These are phyloP conservation scores for Sylvietta virens DNA, from an alignment of 2,113 vertebrate species.

Conservation along the genomic window DNA sequence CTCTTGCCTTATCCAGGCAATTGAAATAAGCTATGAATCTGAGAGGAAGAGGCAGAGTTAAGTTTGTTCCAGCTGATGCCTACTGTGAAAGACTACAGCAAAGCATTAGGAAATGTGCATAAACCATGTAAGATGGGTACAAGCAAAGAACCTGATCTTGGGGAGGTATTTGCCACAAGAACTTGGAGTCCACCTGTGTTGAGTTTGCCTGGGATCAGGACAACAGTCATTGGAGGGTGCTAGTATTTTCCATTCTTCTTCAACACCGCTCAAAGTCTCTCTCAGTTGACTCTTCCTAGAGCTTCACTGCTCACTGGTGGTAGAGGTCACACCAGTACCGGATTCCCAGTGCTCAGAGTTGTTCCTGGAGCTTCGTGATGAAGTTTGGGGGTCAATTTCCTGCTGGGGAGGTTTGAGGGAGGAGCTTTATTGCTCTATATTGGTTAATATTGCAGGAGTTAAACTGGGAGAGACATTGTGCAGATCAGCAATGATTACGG, in stretches of 20 bases:
- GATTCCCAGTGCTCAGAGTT: neutral
- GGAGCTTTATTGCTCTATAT: neutral
- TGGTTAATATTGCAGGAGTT: neutral
- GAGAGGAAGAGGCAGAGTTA: neutral
- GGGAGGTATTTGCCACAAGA: neutral
- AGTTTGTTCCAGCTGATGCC: neutral
- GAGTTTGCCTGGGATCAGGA: neutral
- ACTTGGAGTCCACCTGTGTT: rapidly evolving
- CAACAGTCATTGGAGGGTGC: neutral
- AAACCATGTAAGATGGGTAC: neutral
- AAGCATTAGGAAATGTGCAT: neutral
- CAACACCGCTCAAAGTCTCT: rapidly evolving
- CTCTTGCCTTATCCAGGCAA: neutral
- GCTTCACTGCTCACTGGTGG: neutral
- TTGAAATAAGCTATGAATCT: neutral
- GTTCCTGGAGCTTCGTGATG: rapidly evolving
- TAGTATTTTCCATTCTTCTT: neutral
- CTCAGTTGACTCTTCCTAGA: neutral
- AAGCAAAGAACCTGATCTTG: neutral
- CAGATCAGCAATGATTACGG: neutral
- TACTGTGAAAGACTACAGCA: neutral
- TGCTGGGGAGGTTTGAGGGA: neutral
- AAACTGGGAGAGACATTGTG: neutral
- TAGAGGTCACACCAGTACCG: neutral
- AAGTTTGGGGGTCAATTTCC: neutral